Evolutionary conservation across 2,888 invertebrate species (phyloP), one percentile per base, ranked within the genome.

Genomic region (Panopea generosa): DNA sequence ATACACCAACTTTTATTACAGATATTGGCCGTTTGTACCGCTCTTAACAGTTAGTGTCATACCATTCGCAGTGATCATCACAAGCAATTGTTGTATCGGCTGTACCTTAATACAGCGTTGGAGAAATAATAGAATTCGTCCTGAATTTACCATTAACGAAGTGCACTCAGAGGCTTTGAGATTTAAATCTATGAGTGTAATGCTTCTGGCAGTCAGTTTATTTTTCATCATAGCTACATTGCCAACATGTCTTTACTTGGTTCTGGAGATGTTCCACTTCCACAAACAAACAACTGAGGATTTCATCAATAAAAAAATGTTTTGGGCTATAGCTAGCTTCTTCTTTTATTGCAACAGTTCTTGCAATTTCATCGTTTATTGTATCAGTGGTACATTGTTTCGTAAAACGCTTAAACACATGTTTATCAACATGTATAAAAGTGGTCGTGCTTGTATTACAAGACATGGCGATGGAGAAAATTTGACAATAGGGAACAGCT

Each of bases 281-380:
- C 38, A n/a, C 20, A 9, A 6, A 2, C 16, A 56, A 18, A 56
- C 56, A 7, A 20, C 33, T 4, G n/a, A 26, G 33, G 38, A 56
- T 27, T 29, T 33, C 33, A 18, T 56, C 27, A 56, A 33, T 38
- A 29, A 33, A 18, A 56, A 33, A 20, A 33, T 56, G 20, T 56
- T 56, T 33, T 56, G 56, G 56, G 38, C 56, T 1, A 33, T 56
- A 2, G 20, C 56, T 7, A 56, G 56, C 33, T 56, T 56, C 16
- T 33, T 3, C 3, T 56, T 56, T 18, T 56, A 56, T 20, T 26
- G 33, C 4, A 56, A 56, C n/a, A 56, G 56, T 18, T 20, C 33
- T 3, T 16, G 29, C 18, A 56, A 56, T 38, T 56, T 56, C 20
- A 3, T 56, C 1, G 3, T 56, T 2, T 56, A 56, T 56, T 56